These are phyloP conservation scores for Tragulus kanchil DNA, from an alignment of 2,113 vertebrate genomes.

Conservation along the genomic window DNA sequence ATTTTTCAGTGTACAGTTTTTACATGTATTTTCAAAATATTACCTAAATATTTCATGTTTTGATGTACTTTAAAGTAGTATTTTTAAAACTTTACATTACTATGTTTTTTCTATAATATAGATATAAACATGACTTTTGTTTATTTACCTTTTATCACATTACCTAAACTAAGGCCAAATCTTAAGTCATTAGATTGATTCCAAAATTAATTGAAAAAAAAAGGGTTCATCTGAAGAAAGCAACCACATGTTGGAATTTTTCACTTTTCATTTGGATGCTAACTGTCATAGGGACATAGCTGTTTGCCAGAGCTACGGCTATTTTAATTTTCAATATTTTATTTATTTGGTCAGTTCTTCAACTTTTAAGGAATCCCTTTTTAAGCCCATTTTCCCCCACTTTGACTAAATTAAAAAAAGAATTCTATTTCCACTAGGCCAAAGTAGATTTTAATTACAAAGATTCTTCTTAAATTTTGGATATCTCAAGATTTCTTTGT, in stretches of 20 bases:
- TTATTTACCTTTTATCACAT: background rate
- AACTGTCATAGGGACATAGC: background rate
- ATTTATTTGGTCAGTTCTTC: background rate
- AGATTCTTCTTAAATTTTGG: constrained; percentile 1
- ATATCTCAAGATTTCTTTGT: background rate
- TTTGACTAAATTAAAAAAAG: background rate
- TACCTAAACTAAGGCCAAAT: no score
- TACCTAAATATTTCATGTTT: background rate
- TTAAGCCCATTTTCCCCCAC: background rate
- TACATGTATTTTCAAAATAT: background rate
- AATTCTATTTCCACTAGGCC: background rate
- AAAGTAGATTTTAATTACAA: constrained; percentile 33
- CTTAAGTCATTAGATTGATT: no score
- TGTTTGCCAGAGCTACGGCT: background rate
- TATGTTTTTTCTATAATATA: background rate
- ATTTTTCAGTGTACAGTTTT: background rate
- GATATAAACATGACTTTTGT: background rate
- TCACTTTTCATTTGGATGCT: background rate
- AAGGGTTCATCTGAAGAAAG: constrained; percentile 2
- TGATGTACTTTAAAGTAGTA: background rate
- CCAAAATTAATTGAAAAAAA: no score
- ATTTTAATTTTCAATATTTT: constrained; percentile 20
- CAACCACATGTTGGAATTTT: constrained; percentile 30
- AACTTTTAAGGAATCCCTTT: background rate
- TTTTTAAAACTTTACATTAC: background rate